A percentile compares a stretch with the other conserved stretches of the same genome.
phyloP scores from a whole-genome alignment of 2,113 vertebrate genomes.

The Ailurus styani region DNA sequence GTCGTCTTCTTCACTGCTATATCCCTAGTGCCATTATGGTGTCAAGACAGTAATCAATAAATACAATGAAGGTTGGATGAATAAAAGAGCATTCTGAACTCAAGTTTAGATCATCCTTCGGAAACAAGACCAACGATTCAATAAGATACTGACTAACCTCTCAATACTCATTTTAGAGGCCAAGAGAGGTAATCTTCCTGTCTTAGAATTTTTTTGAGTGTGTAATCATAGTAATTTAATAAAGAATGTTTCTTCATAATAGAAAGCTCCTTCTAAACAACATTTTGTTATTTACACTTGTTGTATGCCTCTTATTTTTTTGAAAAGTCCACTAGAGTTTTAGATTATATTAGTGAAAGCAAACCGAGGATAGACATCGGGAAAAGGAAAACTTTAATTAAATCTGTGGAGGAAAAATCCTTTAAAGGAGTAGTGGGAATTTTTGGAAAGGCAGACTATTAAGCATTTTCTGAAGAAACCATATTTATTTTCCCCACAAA shows the following conservation, averaged over 20 bases:
- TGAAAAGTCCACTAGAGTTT: not conserved
- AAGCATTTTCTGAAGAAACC: not conserved
- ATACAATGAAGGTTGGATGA: not conserved
- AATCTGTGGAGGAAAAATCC: not conserved
- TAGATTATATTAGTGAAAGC: not conserved
- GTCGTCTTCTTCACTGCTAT: not conserved
- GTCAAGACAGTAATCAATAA: not conserved
- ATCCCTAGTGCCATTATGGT: no score
- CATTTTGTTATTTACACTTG: not conserved
- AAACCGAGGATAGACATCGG: not conserved
- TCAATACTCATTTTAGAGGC: not conserved
- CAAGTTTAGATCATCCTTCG: not conserved
- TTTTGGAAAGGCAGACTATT: not conserved
- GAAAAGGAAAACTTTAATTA: not conserved
- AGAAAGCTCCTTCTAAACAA: not conserved
- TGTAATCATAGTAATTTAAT: not conserved
- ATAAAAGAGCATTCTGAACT: not conserved
- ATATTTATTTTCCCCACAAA: not conserved
- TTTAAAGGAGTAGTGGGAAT: not conserved
- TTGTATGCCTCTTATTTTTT: not conserved
- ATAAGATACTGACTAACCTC: not conserved
- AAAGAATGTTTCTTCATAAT: not conserved
- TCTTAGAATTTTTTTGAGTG: not conserved
- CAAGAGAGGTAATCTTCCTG: not conserved
- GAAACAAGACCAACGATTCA: not conserved